phyloP scores from a whole-genome alignment of 2,797 vertebrate species.

The Anas bernieri region DNA sequence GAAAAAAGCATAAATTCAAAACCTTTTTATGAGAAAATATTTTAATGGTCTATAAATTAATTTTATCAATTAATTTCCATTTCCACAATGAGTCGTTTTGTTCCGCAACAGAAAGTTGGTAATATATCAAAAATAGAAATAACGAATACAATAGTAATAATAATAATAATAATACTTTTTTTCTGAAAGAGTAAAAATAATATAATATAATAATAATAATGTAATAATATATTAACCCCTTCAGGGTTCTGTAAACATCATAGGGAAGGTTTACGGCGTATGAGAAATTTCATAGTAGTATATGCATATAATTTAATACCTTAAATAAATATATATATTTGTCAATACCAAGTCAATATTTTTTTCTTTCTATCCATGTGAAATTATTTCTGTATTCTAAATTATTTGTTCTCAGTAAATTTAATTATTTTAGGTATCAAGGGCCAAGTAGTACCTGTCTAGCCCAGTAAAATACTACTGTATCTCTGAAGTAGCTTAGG shows the following conservation, averaged over 20 bases:
- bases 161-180: background rate
- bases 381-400: background rate
- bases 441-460: background rate
- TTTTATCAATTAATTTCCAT: conserved; percentile 28
- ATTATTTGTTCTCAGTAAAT: background rate
- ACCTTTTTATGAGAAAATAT: background rate
- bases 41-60: conserved; percentile 5
- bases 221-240: background rate
- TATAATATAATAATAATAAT: background rate
- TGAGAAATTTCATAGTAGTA: background rate
- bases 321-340: background rate
- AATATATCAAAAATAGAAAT: background rate
- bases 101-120: background rate
- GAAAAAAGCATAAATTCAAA: background rate
- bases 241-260: background rate
- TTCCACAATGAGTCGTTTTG: background rate
- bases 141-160: accelerated
- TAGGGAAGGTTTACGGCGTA: background rate
- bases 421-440: conserved; percentile 25
- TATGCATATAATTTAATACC: background rate
- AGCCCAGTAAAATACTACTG: background rate
- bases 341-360: background rate
- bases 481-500: background rate
- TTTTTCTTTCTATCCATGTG: background rate
- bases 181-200: background rate